Percentiles rank a stretch among this genome's conserved stretches.
These are phyloP conservation scores for Eospalax fontanierii DNA, from an alignment of 2,797 vertebrate species.

Conservation along the genomic window DNA sequence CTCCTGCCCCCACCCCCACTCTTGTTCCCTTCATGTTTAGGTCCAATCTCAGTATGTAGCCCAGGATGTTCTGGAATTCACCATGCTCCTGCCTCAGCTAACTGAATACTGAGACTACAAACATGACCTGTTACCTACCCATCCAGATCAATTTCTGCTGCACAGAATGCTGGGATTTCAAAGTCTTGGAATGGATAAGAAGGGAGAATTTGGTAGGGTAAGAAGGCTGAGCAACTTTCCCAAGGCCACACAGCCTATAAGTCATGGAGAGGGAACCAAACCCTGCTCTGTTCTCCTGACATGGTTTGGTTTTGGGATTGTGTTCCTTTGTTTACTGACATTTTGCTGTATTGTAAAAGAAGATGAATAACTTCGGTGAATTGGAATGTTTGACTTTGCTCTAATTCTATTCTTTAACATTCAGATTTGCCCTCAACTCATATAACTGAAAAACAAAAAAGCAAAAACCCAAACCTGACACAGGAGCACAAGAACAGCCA, in stretches of 20 bases:
- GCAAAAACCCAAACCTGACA: not conserved
- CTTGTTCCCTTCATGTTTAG: too few relatives aligned
- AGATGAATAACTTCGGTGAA: not conserved
- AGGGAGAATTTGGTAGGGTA: not conserved
- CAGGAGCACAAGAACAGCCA: not conserved
- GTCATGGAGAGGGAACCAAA: not conserved
- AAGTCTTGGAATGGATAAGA: not conserved
- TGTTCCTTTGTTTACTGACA: not conserved
- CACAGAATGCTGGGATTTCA: not conserved
- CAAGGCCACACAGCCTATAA: not conserved
- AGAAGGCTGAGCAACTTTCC: not conserved
- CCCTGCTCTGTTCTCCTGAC: not conserved
- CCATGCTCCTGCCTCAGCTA: not conserved
- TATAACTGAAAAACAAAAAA: not conserved
- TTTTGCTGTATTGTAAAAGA: not conserved
- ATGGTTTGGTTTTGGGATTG: not conserved
- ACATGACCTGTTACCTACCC: too few relatives aligned
- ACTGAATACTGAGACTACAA: not conserved
- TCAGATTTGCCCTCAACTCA: not conserved
- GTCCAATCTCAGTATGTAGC: not conserved
- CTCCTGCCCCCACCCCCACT: not conserved
- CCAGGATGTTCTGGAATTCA: not conserved
- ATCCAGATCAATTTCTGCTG: not conserved
- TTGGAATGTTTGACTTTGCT: not conserved
- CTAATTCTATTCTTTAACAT: not conserved